Base-by-base conservation (phyloP, 2,888 invertebrate species). In the Xanthia icteritia region DNA sequence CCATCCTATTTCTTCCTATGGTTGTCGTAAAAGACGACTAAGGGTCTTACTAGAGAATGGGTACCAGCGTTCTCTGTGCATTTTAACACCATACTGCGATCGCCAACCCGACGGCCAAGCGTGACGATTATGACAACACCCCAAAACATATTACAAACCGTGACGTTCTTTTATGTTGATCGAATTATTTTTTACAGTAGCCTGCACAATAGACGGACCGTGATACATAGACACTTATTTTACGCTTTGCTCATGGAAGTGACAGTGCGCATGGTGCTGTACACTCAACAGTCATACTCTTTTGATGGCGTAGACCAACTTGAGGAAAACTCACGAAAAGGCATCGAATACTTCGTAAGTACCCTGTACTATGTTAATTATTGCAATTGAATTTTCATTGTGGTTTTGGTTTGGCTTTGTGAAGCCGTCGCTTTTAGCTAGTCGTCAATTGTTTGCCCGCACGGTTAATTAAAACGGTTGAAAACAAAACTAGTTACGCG, bases 171-270 rank as follows among this genome's bases (percentile, higher is more conserved):
- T 60, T 17, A 77, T 23, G 1, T n/a, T 54, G 0, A 20, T 27
- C 1, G 27, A 31, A 31, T 56, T 42, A 73, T 61, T 76, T 75
- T 73, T 74, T 73, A 51, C 94, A 98, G 98, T 90, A 97, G 98
- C 67, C 94, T 99, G 67, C 97, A 98, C 78, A 99, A 99, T 92
- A 98, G 98, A 90, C 97, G 99, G 69, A 99, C 99, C 0, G 97
- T 98, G 88, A 99, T 99, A 87, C 99, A 98, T 94, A 98, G 98
- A 94, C 98, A 98, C 93, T 97, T 99, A 75, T 99, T 98, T 94
- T 96, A 97, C 61, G 98, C 99, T 3, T 98, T 99, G 97, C 97
- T 98, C 75, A 96, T 98, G 79, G 98, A 98, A 94, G 98, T 98
- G 20, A 92, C 98, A 56, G 97, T 98, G 67, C 97, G 98, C 63